Base-by-base conservation (phyloP, 2,888 invertebrate species). In the Lapara coniferarum region DNA sequence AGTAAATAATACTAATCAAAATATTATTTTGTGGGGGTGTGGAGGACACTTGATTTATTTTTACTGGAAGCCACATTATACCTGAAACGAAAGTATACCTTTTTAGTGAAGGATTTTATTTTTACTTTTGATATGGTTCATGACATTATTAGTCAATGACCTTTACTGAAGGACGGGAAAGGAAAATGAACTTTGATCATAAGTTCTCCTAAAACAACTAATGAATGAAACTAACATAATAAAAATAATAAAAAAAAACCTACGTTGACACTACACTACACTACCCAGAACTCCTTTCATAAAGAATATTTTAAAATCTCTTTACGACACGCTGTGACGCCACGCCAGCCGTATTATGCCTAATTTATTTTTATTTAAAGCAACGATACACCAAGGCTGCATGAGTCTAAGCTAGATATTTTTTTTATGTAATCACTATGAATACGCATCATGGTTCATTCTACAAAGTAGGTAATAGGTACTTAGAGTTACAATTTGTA, bases 401-500 rank as follows among this genome's bases (percentile, higher is more conserved):
- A 49, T 49, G 63, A 49, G 49, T 63, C 63, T 49, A 49, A 49
- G 49, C 59, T 63, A 19, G 63, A 49, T 49, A 13, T 8, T 63
- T 49, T 13, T 63, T 16, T 63, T 12, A 59, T 46, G 19, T 46
- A 63, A 46, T 63, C 46, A 63, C 46, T 10, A 19, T 46, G n/a
- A 46, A 46, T 46, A 2, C 59, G 19, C 12, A 2, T 5, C 46
- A 63, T 6, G 16, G 4, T 8, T 37, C 37, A 37, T 37, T 0
- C 8, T 37, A 5, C 37, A 37, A 37, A 37, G 37, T 37, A 37
- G 5, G 37, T 37, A 37, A 37, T 37, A 37, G 25, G 37, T 37
- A 37, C 8, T 37, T 37, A 37, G 8, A 37, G 5, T n/a, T n/a
- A n/a, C n/a, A n/a, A n/a, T n/a, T n/a, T n/a, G n/a, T n/a, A 25